phyloP scores from a whole-genome alignment of 2,888 invertebrate genomes.

The Catocala nupta region DNA sequence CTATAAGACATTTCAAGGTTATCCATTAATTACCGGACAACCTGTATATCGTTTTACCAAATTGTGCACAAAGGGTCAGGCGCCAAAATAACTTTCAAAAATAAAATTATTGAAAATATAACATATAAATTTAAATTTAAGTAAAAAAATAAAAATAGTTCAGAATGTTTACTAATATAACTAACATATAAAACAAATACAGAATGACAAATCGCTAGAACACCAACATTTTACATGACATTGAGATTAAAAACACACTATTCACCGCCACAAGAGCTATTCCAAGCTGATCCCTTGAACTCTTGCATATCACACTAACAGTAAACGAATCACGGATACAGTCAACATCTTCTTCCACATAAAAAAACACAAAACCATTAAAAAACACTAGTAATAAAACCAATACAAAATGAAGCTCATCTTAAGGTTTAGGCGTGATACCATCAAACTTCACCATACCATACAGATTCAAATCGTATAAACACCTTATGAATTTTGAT shows the following conservation, averaged over 20 bases:
- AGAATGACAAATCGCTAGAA: slow-evolving; percentile 7
- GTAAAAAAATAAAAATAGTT: too few relatives aligned
- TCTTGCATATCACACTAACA: slow-evolving; percentile 10
- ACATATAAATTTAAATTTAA: too few relatives aligned
- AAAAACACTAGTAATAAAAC: slow-evolving; percentile 29
- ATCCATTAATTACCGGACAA: too few relatives aligned
- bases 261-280: neutral
- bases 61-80: too few relatives aligned
- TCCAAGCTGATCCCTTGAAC: slow-evolving; percentile 10
- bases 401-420: slow-evolving; percentile 22
- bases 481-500: slow-evolving; percentile 47
- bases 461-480: slow-evolving; percentile 30
- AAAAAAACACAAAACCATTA: slow-evolving; percentile 23
- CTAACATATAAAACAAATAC: neutral
- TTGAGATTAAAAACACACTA: slow-evolving; percentile 16
- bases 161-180: neutral
- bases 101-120: too few relatives aligned
- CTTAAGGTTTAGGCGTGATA: slow-evolving; percentile 13
- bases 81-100: too few relatives aligned
- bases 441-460: slow-evolving; percentile 34
- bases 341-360: slow-evolving; percentile 10
- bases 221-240: slow-evolving; percentile 3
- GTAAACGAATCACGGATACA: slow-evolving; percentile 9
- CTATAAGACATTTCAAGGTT: too few relatives aligned
- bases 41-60: too few relatives aligned